Conservation (phyloP, 2,888 invertebrate genomes). For the Microplitis deprimator region DNA sequence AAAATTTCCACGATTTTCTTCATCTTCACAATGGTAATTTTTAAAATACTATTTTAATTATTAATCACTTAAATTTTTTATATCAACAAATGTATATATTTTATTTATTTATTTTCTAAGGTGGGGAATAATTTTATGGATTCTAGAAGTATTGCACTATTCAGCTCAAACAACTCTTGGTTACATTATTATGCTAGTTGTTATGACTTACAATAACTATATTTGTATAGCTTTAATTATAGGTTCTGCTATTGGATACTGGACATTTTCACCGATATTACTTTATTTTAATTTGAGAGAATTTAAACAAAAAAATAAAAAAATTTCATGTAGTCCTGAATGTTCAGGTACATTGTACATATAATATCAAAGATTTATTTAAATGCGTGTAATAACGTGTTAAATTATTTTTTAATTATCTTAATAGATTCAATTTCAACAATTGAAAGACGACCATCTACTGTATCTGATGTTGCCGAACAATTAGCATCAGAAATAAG, state of each 20-base stretch:
- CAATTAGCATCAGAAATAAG: constrained; percentile 59
- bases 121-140: constrained; percentile 53
- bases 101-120: background rate
- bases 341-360: constrained; percentile 59
- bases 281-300: constrained; percentile 73
- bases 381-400: too few relatives aligned
- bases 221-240: constrained; percentile 77
- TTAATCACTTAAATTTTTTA: background rate
- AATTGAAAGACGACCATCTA: constrained; percentile 56
- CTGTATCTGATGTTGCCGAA: constrained; percentile 59
- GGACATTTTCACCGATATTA: constrained; percentile 74
- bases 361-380: background rate
- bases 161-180: constrained; percentile 76
- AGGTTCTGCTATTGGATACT: constrained; percentile 77
- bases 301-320: constrained; percentile 62
- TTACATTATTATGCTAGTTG: constrained; percentile 81
- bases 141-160: constrained; percentile 73
- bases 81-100: background rate
- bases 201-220: constrained; percentile 83
- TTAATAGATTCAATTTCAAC: background rate
- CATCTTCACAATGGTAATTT: constrained; percentile 57
- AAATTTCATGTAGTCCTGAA: constrained; percentile 58
- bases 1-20: constrained; percentile 43
- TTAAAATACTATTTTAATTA: background rate
- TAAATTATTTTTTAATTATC: background rate